These are phyloP conservation scores for Muschampia staudingeri DNA, from an alignment of 2,888 invertebrate genomes.

Conservation along the genomic window DNA sequence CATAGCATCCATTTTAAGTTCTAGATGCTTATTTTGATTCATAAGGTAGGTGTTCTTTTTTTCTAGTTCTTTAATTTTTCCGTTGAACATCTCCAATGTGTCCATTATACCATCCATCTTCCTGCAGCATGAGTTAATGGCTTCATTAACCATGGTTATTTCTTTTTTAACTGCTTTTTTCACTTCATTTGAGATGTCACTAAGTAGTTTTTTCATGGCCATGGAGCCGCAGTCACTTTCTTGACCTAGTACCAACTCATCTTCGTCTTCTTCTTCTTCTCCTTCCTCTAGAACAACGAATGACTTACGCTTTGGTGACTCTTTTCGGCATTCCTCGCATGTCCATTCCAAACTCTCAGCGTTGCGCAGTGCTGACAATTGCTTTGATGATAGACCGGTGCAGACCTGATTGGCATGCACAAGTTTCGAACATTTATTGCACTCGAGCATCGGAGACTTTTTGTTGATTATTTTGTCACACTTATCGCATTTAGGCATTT, in stretches of 20 bases:
- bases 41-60: constrained; percentile 30
- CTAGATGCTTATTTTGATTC: constrained; percentile 39
- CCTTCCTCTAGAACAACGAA: neutral
- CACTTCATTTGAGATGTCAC: constrained; percentile 20
- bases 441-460: constrained; percentile 23
- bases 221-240: neutral
- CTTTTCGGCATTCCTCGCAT: constrained; percentile 15
- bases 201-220: constrained; percentile 10
- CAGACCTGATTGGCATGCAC: constrained; percentile 33
- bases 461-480: constrained; percentile 28
- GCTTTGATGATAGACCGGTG: constrained; percentile 25
- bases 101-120: constrained; percentile 34
- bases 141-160: constrained; percentile 16
- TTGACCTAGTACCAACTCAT: neutral
- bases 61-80: constrained; percentile 26
- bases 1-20: constrained; percentile 18
- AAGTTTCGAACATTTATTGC: constrained; percentile 29
- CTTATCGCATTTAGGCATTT: constrained; percentile 29
- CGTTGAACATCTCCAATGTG: constrained; percentile 22
- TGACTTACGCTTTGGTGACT: constrained; percentile 27
- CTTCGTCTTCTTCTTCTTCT: neutral
- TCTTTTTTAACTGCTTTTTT: constrained; percentile 26
- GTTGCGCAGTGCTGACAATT: constrained; percentile 26
- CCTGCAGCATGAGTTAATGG: constrained; percentile 12
- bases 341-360: constrained; percentile 21